Percentiles rank a stretch among this genome's conserved stretches.
phyloP scores from a whole-genome alignment of 2,888 invertebrate genomes.

The Eumacrocentrus americanus region DNA sequence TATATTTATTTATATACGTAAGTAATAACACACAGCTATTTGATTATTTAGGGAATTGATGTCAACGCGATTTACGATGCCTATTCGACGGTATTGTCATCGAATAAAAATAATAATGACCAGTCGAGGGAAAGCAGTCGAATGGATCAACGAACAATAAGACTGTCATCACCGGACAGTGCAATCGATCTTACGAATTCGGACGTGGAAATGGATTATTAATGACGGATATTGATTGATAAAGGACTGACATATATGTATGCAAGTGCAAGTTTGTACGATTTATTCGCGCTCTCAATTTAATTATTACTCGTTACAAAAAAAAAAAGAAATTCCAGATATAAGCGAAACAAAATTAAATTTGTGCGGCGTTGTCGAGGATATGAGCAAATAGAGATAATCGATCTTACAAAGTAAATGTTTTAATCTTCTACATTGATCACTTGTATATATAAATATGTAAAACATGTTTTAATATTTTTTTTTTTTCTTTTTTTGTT shows the following conservation, averaged over 20 bases:
- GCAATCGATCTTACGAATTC: conserved; percentile 27
- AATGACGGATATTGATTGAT: conserved; percentile 26
- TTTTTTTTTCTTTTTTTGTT: too few relatives aligned
- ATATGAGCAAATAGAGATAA: too few relatives aligned
- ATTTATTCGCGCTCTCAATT: background rate
- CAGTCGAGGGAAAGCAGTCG: background rate
- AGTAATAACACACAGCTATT: conserved; percentile 4
- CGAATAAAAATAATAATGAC: conserved; percentile 1
- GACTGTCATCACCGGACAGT: conserved; percentile 28
- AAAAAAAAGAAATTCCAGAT: background rate
- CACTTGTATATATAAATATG: too few relatives aligned
- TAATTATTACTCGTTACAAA: background rate
- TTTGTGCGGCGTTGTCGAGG: too few relatives aligned
- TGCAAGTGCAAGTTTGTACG: background rate
- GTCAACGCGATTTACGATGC: conserved; percentile 38
- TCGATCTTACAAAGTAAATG: too few relatives aligned
- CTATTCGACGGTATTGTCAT: conserved; percentile 29
- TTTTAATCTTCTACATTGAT: too few relatives aligned
- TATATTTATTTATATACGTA: background rate
- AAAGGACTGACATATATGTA: background rate
- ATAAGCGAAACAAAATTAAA: too few relatives aligned
- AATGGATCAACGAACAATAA: conserved; percentile 1
- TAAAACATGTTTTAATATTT: too few relatives aligned
- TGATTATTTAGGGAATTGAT: conserved; percentile 35
- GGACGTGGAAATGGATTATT: conserved; percentile 36